phyloP scores from a whole-genome alignment of 2,888 invertebrate species.

The Caenorhabditis afra region DNA sequence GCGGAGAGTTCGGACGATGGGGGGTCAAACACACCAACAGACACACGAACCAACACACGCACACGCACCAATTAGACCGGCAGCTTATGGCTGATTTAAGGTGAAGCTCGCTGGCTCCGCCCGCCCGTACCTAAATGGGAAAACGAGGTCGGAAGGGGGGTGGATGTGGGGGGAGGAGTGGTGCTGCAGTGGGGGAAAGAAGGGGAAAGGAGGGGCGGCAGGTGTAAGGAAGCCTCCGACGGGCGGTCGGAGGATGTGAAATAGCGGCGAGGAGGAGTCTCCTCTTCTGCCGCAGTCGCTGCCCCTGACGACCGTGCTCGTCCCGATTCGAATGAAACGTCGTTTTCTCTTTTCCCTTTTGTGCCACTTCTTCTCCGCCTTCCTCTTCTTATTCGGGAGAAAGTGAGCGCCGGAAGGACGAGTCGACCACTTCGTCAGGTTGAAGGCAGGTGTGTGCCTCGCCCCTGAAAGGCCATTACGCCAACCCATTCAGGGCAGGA shows the following conservation, averaged over 20 bases:
- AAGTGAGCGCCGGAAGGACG: slow-evolving; percentile 5
- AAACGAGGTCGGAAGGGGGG: neutral
- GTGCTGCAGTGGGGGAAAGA: too few relatives aligned
- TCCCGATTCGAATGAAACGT: neutral
- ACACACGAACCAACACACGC: slow-evolving; percentile 24
- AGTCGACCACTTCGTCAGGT: neutral
- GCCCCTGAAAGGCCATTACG: slow-evolving; percentile 20
- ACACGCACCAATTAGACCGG: slow-evolving; percentile 40
- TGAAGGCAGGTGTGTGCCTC: slow-evolving; percentile 10
- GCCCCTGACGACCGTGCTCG: neutral
- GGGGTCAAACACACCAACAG: slow-evolving; percentile 6
- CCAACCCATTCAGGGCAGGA: neutral
- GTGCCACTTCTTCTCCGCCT: too few relatives aligned
- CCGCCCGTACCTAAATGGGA: slow-evolving; percentile 32
- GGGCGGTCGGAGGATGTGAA: slow-evolving; percentile 2
- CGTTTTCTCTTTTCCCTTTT: too few relatives aligned
- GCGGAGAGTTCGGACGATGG: neutral
- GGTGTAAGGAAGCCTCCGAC: slow-evolving; percentile 25
- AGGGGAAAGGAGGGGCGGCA: neutral
- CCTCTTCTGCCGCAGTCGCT: too few relatives aligned
- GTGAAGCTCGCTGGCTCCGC: slow-evolving; percentile 48
- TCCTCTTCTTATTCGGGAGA: neutral
- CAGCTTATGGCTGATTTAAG: slow-evolving; percentile 39
- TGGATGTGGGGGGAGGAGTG: neutral
- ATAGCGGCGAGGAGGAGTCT: neutral